Base-by-base conservation (phyloP, 2,797 vertebrate genomes). In the Dryobates pubescens region DNA sequence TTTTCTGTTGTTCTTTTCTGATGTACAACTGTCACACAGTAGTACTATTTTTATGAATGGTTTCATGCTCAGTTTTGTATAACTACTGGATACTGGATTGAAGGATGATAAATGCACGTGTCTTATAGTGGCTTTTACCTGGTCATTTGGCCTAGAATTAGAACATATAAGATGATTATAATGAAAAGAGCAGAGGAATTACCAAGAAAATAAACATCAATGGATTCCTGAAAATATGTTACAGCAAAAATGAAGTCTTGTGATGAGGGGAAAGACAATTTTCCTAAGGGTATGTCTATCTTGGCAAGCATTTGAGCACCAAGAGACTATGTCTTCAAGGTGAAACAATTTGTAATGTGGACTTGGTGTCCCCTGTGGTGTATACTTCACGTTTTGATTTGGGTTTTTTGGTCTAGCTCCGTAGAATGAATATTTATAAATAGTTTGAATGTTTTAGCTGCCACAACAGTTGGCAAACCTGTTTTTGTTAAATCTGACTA, bases 321-420 rank as follows among this genome's bases (percentile, higher is more conserved):
- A 10, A 59, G 26, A 51, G 27, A 9, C 19, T 71, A 27, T 20
- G 30, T 45, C 59, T 67, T 29, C n/a, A 20, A 45, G 47, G 9
- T 26, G 30, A 62, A 80, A 32, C 8, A 8, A 34, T 30, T 62
- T 47, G 22, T 56, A 56, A 29, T 6, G 29, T 38, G 20, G 18
- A 47, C 20, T 53, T 5, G 1, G 10, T 23, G 13, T 72, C 17
- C 10, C n/a, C 26, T 29, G 5, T 1, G 1, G 14, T 24, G 9
- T 20, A 13, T n/a, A 11, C 17, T 68, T 77, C 15, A 9, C 64
- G 5, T 27, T n/a, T 51, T 70, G 13, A 8, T 59, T 59, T 32
- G 13, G 9, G 18, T 61, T 58, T 58, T 45, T 16, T 29, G 16
- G 27, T 61, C 38, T n/a, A 24, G 34, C 24, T 34, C 23, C 10